Base-by-base conservation (phyloP, 2,888 invertebrate species). In the Tiphia femorata region DNA sequence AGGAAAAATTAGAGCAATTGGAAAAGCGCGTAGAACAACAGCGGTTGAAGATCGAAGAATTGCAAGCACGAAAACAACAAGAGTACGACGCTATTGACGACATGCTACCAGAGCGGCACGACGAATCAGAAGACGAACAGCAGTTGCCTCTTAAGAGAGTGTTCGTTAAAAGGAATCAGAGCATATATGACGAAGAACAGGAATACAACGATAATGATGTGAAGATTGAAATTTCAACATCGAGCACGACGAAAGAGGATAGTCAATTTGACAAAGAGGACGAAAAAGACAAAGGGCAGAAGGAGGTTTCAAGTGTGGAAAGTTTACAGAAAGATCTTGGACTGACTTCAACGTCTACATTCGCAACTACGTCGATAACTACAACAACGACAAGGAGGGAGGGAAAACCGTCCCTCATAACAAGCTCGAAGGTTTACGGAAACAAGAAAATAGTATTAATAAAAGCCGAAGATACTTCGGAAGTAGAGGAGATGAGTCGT, bases 121-220 rank as follows among this genome's bases (percentile, higher is more conserved):
- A 84, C 23, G 82, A 80, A 40, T 76, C 83, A 16, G 79, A 78
- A 42, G 79, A 81, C 30, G 79, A 84, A 47, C 80, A 83, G 80
- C 65, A 87, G 78, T 58, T 87, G 17, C 83, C 88, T 8, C 76
- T 88, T 12, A 88, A 88, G 66, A 86, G 88, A 43, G 88, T 88
- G 37, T 82, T 88, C 49, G 87, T 88, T 49, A 88, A 88, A 66
- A 81, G 88, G 29, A 87, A 88, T 72, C 85, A 88, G 77, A 81
- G 83, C 27, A 79, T 83, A 53, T 83, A 83, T 23, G 83, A 83
- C 21, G 83, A 83, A 49, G 83, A 80, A 38, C 76, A 78, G 14
- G 83, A 82, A 23, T 83, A 83, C 35, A 73, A 75, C 25, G 82
- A 82, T n/a, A 67, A 62, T 16, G 70, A 67, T 3, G 42, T 37